Conservation (phyloP, 2,888 invertebrate species). For the Ceratothoa steindachneri region DNA sequence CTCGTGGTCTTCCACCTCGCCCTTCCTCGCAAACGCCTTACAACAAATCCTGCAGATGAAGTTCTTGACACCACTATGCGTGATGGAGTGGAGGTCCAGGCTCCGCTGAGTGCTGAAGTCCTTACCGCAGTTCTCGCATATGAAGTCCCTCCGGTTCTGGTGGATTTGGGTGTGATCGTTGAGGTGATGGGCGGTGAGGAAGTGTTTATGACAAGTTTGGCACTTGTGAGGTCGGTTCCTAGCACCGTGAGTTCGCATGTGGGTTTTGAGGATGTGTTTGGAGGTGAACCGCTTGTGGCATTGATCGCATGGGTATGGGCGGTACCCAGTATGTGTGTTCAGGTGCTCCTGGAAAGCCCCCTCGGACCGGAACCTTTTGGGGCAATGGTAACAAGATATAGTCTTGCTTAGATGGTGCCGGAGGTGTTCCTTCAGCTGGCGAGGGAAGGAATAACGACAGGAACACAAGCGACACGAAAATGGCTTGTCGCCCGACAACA, state of each 20-base stretch:
- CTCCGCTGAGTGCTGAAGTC: slow-evolving; percentile 60
- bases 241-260: slow-evolving; percentile 41
- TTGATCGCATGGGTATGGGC: slow-evolving; percentile 42
- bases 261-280: slow-evolving; percentile 40
- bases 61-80: slow-evolving; percentile 44
- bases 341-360: slow-evolving; percentile 39
- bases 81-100: slow-evolving; percentile 41
- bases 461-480: slow-evolving; percentile 33
- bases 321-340: slow-evolving; percentile 41
- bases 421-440: slow-evolving; percentile 38
- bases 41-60: slow-evolving; percentile 44
- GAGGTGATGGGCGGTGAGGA: slow-evolving; percentile 70
- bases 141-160: slow-evolving; percentile 67
- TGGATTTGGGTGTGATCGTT: slow-evolving; percentile 76
- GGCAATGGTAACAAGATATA: slow-evolving; percentile 38
- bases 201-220: slow-evolving; percentile 62
- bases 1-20: slow-evolving; percentile 75
- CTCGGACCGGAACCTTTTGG: slow-evolving; percentile 39
- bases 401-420: slow-evolving; percentile 44
- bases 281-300: slow-evolving; percentile 40
- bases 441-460: slow-evolving; percentile 32
- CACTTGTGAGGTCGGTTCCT: slow-evolving; percentile 46
- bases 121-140: slow-evolving; percentile 67
- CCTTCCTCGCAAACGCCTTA: slow-evolving; percentile 56
- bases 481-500: slow-evolving; percentile 32